phyloP scores from a whole-genome alignment of 2,888 invertebrate genomes.

The Stenurella melanura region DNA sequence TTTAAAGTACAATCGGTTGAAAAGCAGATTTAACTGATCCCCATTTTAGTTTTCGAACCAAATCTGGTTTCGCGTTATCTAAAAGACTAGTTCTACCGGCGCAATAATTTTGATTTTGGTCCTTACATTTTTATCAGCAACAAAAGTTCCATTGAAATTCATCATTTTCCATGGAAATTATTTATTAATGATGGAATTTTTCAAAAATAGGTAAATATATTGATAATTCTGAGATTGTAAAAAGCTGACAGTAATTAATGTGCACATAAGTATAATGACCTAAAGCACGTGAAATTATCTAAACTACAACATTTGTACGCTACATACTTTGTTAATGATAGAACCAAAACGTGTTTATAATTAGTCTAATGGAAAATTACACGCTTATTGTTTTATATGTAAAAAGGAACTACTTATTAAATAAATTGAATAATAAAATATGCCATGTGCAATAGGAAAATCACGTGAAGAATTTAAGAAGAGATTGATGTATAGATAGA shows the following conservation, averaged over 20 bases:
- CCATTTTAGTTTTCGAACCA: too few relatives aligned
- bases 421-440: background rate
- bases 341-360: background rate
- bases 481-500: too few relatives aligned
- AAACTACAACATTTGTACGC: background rate
- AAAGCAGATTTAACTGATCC: too few relatives aligned
- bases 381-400: too few relatives aligned
- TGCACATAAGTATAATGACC: constrained; percentile 15
- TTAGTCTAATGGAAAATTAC: background rate
- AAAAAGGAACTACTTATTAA: background rate
- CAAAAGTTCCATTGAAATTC: background rate
- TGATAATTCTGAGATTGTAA: background rate
- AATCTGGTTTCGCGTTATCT: background rate
- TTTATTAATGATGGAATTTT: background rate
- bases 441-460: too few relatives aligned
- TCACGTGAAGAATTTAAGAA: too few relatives aligned
- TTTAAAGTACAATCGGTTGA: too few relatives aligned
- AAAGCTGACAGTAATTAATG: background rate
- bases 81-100: background rate
- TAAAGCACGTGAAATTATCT: background rate
- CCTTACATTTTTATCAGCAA: background rate
- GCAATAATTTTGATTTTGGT: background rate
- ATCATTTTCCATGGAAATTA: background rate
- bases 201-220: background rate
- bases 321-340: background rate